Percentiles rank a stretch among this genome's conserved stretches.
phyloP scores from a whole-genome alignment of 2,113 vertebrate genomes.

The Mellivora capensis region DNA sequence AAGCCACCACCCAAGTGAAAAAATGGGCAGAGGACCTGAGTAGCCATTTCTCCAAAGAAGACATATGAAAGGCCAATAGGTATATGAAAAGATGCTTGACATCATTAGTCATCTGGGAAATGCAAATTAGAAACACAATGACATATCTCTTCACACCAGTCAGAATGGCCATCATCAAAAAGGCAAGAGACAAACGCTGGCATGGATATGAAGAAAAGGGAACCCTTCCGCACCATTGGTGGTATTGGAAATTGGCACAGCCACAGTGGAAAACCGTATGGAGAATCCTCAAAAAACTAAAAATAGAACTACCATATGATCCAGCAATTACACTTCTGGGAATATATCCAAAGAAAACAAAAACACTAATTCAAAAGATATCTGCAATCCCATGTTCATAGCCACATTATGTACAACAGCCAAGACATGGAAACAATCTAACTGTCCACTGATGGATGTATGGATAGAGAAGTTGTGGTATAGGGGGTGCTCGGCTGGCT shows the following conservation, averaged over 20 bases:
- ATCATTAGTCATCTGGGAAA: neutral
- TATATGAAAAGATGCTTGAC: neutral
- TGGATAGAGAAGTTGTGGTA: neutral
- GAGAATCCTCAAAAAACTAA: neutral
- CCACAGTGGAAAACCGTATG: neutral
- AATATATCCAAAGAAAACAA: neutral
- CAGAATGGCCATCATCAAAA: neutral
- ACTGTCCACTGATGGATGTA: neutral
- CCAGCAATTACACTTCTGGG: neutral
- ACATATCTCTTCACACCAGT: neutral
- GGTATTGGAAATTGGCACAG: neutral
- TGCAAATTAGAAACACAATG: neutral
- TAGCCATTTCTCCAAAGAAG: neutral
- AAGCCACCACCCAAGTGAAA: neutral
- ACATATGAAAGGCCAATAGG: neutral
- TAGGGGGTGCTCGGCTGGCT: neutral
- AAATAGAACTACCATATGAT: neutral
- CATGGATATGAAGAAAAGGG: neutral
- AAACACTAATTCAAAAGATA: neutral
- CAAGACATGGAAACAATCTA: neutral
- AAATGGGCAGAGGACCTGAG: neutral
- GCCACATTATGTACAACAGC: neutral
- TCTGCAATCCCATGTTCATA: neutral
- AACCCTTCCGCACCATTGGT: neutral
- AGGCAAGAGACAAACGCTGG: neutral